phyloP scores from a whole-genome alignment of 2,113 vertebrate species.

The Strigops habroptila region DNA sequence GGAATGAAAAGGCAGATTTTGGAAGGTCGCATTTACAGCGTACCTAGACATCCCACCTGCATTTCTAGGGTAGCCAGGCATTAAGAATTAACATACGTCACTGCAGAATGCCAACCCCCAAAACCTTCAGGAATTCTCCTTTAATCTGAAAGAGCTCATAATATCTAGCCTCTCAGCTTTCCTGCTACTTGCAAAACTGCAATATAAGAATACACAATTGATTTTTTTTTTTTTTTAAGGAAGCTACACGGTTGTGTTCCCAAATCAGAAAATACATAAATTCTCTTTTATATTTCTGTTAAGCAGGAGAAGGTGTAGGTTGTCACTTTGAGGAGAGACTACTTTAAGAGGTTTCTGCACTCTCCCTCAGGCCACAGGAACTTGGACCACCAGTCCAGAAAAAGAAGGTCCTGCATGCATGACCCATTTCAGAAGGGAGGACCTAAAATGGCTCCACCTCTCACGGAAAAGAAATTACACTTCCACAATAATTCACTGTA shows the following conservation, averaged over 20 bases:
- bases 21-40: neutral
- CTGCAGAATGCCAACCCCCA: neutral
- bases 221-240: neutral
- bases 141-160: neutral
- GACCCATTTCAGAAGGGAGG: neutral
- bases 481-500: neutral
- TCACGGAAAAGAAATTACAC: neutral
- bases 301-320: neutral
- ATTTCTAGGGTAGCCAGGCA: neutral
- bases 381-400: neutral
- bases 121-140: neutral
- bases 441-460: neutral
- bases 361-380: neutral
- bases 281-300: neutral
- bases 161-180: neutral
- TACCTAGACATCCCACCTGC: neutral
- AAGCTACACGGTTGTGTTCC: neutral
- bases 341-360: neutral
- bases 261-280: neutral
- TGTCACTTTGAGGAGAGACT: neutral
- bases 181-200: neutral
- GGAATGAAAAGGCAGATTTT: neutral
- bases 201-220: neutral
- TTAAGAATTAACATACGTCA: neutral
- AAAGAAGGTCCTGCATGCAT: neutral